Percentiles rank a stretch among this genome's conserved stretches.
These are phyloP conservation scores for Siderastrea siderea DNA, from an alignment of 92 coral and sea anemone species.

Conservation along the genomic window DNA sequence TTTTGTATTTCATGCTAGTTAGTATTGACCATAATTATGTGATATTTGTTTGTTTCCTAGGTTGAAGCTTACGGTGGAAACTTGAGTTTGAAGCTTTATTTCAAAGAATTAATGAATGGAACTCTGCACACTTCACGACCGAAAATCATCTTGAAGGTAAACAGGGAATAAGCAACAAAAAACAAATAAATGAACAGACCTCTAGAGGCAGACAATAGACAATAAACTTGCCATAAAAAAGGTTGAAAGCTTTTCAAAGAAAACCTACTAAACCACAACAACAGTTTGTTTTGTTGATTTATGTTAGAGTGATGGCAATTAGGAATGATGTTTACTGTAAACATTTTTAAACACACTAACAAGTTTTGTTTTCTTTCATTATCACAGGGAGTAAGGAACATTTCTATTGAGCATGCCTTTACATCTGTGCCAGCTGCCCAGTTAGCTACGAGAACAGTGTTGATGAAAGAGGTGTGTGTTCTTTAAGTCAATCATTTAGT, in stretches of 20 bases:
- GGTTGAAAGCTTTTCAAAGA: too few species aligned
- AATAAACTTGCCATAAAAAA: too few species aligned
- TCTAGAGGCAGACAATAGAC: too few species aligned
- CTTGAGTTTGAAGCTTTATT: constrained; percentile 79
- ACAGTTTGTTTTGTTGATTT: too few species aligned
- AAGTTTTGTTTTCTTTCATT: background rate
- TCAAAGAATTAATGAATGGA: constrained; percentile 65
- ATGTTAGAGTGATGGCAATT: too few species aligned
- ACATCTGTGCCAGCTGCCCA: constrained; percentile 56
- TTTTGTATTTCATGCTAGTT: too few species aligned
- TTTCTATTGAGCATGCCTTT: constrained; percentile 75
- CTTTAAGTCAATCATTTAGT: too few species aligned
- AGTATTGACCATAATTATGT: background rate
- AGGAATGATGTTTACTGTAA: too few species aligned
- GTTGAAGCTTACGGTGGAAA: constrained; percentile 95
- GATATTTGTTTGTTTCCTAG: constrained; percentile 47
- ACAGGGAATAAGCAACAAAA: too few species aligned
- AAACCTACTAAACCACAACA: too few species aligned
- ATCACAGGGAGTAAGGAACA: constrained; percentile 79
- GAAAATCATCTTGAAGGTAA: constrained; percentile 84
- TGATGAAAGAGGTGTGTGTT: constrained; percentile 77
- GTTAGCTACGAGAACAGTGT: constrained; percentile 55
- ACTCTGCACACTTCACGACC: constrained; percentile 42
- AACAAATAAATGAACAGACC: too few species aligned
- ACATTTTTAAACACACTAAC: background rate